Conservation (phyloP, 2,888 invertebrate genomes). For the Dasypogon diadema region DNA sequence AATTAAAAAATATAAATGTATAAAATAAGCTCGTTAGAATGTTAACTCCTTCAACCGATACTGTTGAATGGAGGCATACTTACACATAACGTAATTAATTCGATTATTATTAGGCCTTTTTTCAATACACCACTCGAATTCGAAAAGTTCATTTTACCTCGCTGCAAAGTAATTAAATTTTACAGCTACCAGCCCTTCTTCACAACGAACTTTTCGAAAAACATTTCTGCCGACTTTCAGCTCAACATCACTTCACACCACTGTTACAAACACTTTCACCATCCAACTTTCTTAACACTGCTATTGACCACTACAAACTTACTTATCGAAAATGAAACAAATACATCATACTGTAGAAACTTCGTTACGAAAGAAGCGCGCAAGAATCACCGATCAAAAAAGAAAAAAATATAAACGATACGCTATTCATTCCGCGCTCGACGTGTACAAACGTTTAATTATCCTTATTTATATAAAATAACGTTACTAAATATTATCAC, state of each 20-base stretch:
- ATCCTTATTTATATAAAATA: neutral
- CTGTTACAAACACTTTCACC: neutral
- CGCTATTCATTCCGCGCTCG: neutral
- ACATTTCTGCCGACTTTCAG: neutral
- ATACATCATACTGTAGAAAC: neutral
- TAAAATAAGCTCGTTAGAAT: slow-evolving; percentile 56
- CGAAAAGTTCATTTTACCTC: slow-evolving; percentile 60
- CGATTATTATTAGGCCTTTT: neutral
- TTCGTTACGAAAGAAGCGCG: neutral
- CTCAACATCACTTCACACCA: neutral
- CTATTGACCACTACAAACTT: neutral
- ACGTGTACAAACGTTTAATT: neutral
- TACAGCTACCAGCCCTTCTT: slow-evolving; percentile 62
- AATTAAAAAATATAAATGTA: slow-evolving; percentile 59
- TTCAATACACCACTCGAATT: neutral
- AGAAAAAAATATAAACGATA: too few relatives aligned
- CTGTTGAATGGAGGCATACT: slow-evolving; percentile 72
- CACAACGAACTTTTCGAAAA: slow-evolving; percentile 10
- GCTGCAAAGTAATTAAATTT: slow-evolving; percentile 60
- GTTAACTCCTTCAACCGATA: slow-evolving; percentile 71
- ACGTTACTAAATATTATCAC: neutral
- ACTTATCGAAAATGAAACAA: neutral
- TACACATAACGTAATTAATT: slow-evolving; percentile 61
- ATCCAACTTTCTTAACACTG: neutral
- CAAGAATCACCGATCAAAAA: neutral